Conservation (phyloP, 2,888 invertebrate genomes). For the Leucozona laternaria region DNA sequence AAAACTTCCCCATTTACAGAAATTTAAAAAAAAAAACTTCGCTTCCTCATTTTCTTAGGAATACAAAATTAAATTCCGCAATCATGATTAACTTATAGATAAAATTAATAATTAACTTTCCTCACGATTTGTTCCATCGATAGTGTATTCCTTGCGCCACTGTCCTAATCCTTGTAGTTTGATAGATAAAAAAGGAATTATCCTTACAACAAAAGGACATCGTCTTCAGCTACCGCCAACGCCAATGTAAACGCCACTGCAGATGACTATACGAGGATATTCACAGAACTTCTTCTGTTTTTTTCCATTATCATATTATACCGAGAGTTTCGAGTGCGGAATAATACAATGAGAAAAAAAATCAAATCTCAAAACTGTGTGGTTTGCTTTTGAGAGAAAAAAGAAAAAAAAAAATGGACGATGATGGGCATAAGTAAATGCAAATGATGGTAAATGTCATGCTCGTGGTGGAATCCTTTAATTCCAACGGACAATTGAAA, state of each 20-base stretch:
- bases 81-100: conserved; percentile 22
- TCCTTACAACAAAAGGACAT: conserved; percentile 17
- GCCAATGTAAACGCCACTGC: neutral
- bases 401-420: neutral
- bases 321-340: neutral
- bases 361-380: conserved; percentile 35
- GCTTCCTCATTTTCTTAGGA: neutral
- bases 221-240: neutral
- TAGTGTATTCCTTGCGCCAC: neutral
- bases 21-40: neutral
- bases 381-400: neutral
- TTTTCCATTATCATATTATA: conserved; percentile 12
- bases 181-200: neutral
- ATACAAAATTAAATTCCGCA: conserved; percentile 34
- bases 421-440: conserved; percentile 20
- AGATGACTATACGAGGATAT: conserved; percentile 1
- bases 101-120: conserved; percentile 18
- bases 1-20: neutral
- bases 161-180: conserved; percentile 6
- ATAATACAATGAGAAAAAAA: neutral
- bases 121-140: neutral
- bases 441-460: conserved; percentile 18
- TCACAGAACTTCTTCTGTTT: neutral
- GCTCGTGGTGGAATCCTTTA: conserved; percentile 40
- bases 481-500: conserved; percentile 50